A percentile compares a stretch with the other conserved stretches of the same genome.
These are phyloP conservation scores for Pogonomyrmex californicus DNA, from an alignment of 1,140 invertebrate genomes.

Conservation along the genomic window DNA sequence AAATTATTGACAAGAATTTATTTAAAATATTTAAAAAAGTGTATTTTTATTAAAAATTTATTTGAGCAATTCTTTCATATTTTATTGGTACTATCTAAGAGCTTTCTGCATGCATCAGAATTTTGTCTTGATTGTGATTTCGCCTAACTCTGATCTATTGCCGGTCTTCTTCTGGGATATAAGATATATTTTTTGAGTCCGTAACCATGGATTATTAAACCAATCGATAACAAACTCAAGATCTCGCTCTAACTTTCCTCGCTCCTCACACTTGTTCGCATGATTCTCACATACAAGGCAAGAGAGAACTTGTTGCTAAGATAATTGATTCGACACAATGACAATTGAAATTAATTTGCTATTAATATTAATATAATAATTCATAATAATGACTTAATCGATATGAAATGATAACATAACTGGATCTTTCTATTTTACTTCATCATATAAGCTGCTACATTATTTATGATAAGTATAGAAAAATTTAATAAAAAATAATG, in stretches of 20 bases:
- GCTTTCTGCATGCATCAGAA: neutral
- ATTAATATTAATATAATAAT: neutral
- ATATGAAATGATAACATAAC: neutral
- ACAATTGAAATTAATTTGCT: constrained; percentile 27
- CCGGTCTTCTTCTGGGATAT: neutral
- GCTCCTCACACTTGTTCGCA: neutral
- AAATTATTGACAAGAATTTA: neutral
- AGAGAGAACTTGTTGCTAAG: constrained; percentile 29
- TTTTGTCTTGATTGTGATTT: constrained; percentile 9
- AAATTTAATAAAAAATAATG: neutral
- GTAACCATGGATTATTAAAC: constrained; percentile 29
- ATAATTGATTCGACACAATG: constrained; percentile 16
- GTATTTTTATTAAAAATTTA: neutral
- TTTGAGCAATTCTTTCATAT: neutral
- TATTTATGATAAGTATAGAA: neutral
- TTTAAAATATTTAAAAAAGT: neutral
- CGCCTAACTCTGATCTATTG: constrained; percentile 11
- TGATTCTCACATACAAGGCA: neutral
- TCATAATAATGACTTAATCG: neutral
- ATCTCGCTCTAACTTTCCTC: neutral
- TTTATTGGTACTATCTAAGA: neutral
- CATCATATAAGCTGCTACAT: neutral
- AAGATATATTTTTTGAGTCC: constrained; percentile 20
- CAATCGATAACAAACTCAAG: constrained; percentile 24
- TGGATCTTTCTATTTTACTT: neutral